Conservation (phyloP, 2,113 vertebrate genomes). For the Sander vitreus region DNA sequence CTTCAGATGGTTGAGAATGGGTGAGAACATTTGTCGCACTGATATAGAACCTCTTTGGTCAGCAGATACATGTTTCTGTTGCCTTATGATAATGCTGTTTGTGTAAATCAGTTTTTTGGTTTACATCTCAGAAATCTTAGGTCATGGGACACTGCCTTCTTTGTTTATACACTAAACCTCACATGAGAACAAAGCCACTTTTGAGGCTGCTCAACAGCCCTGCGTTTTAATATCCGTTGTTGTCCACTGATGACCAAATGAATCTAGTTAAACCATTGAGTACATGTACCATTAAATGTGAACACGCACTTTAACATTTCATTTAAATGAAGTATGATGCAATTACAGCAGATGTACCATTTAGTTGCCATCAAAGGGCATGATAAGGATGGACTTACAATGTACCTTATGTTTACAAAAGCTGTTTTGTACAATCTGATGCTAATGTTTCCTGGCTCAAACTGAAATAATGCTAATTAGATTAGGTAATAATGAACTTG, state of each 20-base stretch:
- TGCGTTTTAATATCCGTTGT: constrained; percentile 3
- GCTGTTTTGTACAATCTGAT: neutral
- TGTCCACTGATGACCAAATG: neutral
- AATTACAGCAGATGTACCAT: constrained; percentile 3
- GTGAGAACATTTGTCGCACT: neutral
- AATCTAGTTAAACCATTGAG: neutral
- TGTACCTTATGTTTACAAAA: neutral
- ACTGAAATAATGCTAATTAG: neutral
- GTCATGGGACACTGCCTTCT: constrained; percentile 13
- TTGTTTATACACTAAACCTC: constrained; percentile 28
- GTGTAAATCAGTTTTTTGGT: neutral
- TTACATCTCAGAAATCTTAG: neutral
- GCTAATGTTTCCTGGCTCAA: neutral
- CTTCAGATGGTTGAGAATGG: neutral
- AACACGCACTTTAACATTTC: neutral
- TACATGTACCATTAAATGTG: constrained; percentile 10
- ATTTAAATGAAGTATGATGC: neutral
- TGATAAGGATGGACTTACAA: neutral
- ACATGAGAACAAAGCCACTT: constrained; percentile 52
- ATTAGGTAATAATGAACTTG: constrained; percentile 18
- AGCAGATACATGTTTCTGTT: neutral
- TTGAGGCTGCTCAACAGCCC: constrained; percentile 8
- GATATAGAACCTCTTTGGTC: neutral
- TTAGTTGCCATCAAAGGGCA: neutral
- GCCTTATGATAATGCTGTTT: constrained; percentile 11